Evolutionary conservation across 2,888 invertebrate genomes (phyloP), one percentile per base, ranked within the genome.

Genomic region (Acheta domesticus): DNA sequence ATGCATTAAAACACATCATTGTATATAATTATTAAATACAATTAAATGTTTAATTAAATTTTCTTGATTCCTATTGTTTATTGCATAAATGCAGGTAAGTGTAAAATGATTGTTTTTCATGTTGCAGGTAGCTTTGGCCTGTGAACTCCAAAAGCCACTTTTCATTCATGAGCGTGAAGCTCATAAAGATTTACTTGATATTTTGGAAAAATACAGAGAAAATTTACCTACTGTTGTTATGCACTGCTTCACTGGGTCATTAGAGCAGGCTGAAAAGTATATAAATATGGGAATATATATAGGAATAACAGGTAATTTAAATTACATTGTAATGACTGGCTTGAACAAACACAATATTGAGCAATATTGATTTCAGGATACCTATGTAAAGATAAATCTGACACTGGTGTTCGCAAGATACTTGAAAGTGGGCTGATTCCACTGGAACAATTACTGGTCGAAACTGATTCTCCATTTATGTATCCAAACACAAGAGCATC

Each of bases 381-480:
- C 85, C 88, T 96, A 20, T 96, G 95, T 88, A 95, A 97, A 89
- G 97, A 97, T 85, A 97, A 96, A 87, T 94, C 96, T 11, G 96
- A 96, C 85, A 93, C 94, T 79, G 97, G 97, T 16, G 94, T 98
- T 5, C 89, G 96, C 79, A 92, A 94, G 85, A 88, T 96, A 82
- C 86, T 98, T 73, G 93, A 94, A 62, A 93, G 94, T 84, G 92
- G 94, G 79, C 89, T 92, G 79, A 89, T 96, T 84, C 96, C 97
- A 0, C 85, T 98, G 83, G 96, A 97, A 84, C 91, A 92, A 85
- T 87, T 97, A 83, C 87, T 98, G 80, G 93, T 98, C 11, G 97
- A 97, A 87, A 96, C 97, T 0, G 97, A 98, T 87, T 94, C 97
- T 0, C 97, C 98, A 2, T 98, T 96, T 86, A 97, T 97, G 96